Evolutionary conservation across 1,140 invertebrate species (phyloP), one percentile per base, ranked within the genome.

Genomic region (Drosophila repletoides): DNA sequence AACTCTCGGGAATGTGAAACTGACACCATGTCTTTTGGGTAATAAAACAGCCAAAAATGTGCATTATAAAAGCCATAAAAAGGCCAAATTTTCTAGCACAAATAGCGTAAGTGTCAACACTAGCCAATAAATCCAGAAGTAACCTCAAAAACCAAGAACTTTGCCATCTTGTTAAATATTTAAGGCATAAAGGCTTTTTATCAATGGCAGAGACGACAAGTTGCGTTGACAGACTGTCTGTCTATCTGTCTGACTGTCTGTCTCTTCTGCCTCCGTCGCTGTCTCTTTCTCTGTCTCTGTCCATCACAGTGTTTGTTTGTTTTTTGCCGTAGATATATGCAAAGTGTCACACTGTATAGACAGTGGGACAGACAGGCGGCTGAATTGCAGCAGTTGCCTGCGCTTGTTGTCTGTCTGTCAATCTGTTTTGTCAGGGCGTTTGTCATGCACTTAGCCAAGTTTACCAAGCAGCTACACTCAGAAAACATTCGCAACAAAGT

Each of bases 391-490:
- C 33, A 60, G 56, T 60, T 33, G 63, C 19, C 36, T 48, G 61
- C 26, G 43, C 55, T 66, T 41, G 21, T 43, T 33, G 31, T 52
- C 71, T 66, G 64, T 68, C 72, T 71, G 76, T 66, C 63, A 66
- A 66, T 60, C 58, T 63, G 58, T 51, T 63, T 40, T 64, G 65
- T 69, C 59, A 33, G n/a, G 29, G 51, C 75, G 77, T 64, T 83
- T 76, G 77, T 72, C 77, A 61, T 81, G 76, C 76, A 83, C 77
- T 83, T 72, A 76, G 77, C 76, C 72, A 60, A 63, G 34, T 56
- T 64, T 51, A 34, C 40, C 49, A 45, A n/a, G 38, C 60, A 55
- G 49, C 29, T 34, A 45, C 36, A 43, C 19, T 12, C 34, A 38
- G 24, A n/a, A n/a, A n/a, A n/a, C n/a, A n/a, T n/a, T n/a, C n/a